phyloP scores from a whole-genome alignment of 2,888 invertebrate genomes.

The Pollenia griseotomentosa region DNA sequence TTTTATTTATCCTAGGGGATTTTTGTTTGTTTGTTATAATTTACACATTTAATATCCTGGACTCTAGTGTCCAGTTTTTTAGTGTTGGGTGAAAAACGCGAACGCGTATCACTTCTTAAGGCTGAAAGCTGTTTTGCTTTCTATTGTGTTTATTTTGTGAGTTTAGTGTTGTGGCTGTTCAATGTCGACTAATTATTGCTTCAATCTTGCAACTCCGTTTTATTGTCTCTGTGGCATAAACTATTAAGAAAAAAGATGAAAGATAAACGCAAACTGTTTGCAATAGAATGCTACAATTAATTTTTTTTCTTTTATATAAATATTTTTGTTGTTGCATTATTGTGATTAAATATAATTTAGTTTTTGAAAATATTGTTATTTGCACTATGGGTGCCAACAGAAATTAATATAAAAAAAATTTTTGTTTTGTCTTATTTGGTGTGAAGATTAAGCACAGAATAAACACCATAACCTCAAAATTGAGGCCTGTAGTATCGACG shows the following conservation, averaged over 20 bases:
- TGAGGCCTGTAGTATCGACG: too few relatives aligned
- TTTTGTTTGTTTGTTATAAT: conserved; percentile 55
- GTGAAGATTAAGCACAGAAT: too few relatives aligned
- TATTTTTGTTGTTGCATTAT: conserved; percentile 58
- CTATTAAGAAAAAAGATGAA: conserved; percentile 27
- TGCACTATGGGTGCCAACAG: conserved; percentile 14
- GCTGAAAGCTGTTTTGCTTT: conserved; percentile 7
- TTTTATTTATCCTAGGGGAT: not conserved
- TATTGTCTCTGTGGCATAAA: conserved; percentile 80
- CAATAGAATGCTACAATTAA: conserved; percentile 46
- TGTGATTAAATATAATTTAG: conserved; percentile 67
- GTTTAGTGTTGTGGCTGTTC: conserved; percentile 78
- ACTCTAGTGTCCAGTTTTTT: conserved; percentile 53
- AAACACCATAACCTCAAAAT: too few relatives aligned
- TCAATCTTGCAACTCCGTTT: conserved; percentile 83
- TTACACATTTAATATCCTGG: conserved; percentile 63
- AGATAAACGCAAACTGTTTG: conserved; percentile 30
- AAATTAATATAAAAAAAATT: not conserved
- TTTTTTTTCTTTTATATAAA: conserved; percentile 19
- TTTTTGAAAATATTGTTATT: conserved; percentile 51
- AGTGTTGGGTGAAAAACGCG: conserved; percentile 60
- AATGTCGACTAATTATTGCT: conserved; percentile 83
- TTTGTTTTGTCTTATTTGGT: too few relatives aligned
- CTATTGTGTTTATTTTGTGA: conserved; percentile 68
- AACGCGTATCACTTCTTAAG: conserved; percentile 58